phyloP scores from a whole-genome alignment of 1,140 invertebrate species.

The Ptiloglossa arizonensis region DNA sequence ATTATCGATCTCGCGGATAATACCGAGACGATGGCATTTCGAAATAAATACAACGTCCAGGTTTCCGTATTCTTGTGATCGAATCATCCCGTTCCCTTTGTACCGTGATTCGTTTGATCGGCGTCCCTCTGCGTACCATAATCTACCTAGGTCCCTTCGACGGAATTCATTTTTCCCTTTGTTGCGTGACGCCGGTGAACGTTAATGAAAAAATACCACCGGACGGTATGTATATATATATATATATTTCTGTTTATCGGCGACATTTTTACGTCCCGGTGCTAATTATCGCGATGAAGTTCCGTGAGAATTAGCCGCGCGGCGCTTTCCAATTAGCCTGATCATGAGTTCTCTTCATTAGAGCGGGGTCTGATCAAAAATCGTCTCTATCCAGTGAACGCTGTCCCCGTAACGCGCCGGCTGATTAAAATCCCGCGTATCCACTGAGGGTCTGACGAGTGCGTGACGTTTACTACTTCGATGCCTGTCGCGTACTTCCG shows the following conservation, averaged over 20 bases:
- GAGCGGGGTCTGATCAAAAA: constrained; percentile 28
- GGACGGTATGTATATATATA: too few species aligned
- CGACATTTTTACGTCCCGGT: neutral
- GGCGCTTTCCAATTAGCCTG: constrained; percentile 35
- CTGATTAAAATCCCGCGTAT: constrained; percentile 47
- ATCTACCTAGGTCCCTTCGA: too few species aligned
- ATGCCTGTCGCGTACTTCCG: constrained; percentile 16
- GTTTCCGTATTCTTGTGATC: too few species aligned
- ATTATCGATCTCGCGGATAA: too few species aligned
- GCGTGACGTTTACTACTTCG: constrained; percentile 36
- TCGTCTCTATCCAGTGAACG: neutral
- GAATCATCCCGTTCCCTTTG: too few species aligned
- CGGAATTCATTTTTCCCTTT: too few species aligned
- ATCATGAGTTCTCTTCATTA: constrained; percentile 37
- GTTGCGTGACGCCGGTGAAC: too few species aligned
- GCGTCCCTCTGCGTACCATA: too few species aligned
- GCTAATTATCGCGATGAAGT: constrained; percentile 41
- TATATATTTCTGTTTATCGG: constrained; percentile 15
- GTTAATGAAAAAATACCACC: neutral
- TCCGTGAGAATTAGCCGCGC: neutral
- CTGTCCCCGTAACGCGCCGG: constrained; percentile 13
- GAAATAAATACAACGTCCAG: too few species aligned
- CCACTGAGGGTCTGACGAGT: neutral
- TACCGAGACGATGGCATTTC: too few species aligned
- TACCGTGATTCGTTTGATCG: too few species aligned